phyloP scores from a whole-genome alignment of 2,888 invertebrate genomes.

The Macrosoma leucophasiata region DNA sequence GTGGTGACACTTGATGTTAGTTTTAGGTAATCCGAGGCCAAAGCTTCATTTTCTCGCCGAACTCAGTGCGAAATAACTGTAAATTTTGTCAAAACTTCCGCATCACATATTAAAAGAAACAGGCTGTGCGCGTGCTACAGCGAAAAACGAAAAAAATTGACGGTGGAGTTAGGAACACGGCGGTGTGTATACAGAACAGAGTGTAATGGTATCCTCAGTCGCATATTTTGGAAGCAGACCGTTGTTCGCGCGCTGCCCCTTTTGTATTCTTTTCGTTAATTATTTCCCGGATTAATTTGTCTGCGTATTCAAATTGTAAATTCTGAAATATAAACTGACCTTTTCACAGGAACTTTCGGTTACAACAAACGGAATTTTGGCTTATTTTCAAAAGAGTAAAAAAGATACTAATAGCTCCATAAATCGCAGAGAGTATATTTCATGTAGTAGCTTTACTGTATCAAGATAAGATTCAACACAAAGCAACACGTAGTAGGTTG shows the following conservation, averaged over 20 bases:
- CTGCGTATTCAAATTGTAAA: constrained; percentile 72
- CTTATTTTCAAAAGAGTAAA: no score
- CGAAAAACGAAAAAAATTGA: constrained; percentile 31
- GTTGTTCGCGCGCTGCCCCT: constrained; percentile 45
- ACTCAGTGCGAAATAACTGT: constrained; percentile 19
- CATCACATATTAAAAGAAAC: constrained; percentile 23
- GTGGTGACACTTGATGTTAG: constrained; percentile 30
- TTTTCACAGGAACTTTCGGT: no score
- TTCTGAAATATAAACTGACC: constrained; percentile 63
- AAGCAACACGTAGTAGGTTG: constrained; percentile 45
- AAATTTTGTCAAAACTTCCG: constrained; percentile 21
- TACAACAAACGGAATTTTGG: no score
- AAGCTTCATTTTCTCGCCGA: constrained; percentile 11
- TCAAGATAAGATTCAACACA: constrained; percentile 33
- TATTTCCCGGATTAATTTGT: constrained; percentile 69
- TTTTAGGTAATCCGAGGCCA: constrained; percentile 23
- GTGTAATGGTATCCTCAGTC: constrained; percentile 45
- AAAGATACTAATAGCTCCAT: no score
- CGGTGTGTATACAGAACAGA: constrained; percentile 25
- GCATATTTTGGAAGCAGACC: constrained; percentile 53
- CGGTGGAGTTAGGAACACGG: constrained; percentile 32
- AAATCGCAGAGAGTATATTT: no score
- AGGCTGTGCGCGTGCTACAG: constrained; percentile 17
- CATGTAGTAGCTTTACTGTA: constrained; percentile 24
- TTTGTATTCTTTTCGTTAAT: constrained; percentile 60